These are phyloP conservation scores for Charina bottae DNA, from an alignment of 2,113 vertebrate species.

Conservation along the genomic window DNA sequence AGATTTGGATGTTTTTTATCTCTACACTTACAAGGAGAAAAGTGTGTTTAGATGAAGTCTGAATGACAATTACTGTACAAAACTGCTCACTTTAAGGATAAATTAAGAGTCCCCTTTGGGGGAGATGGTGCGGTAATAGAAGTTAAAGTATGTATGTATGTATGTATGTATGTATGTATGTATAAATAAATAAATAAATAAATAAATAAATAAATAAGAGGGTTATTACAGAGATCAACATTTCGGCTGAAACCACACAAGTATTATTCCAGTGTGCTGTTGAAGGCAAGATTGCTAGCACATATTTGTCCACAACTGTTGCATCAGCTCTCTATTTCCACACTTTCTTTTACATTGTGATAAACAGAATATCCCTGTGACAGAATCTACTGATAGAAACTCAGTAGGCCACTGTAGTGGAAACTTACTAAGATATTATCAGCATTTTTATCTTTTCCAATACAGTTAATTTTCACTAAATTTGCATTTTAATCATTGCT, in stretches of 20 bases:
- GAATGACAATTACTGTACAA: constrained; percentile 33
- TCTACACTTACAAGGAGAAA: constrained; percentile 49
- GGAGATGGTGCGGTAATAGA: no score
- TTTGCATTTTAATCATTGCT: constrained; percentile 34
- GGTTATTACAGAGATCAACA: constrained; percentile 14
- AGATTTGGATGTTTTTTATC: constrained; percentile 21
- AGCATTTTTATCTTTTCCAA: constrained; percentile 33
- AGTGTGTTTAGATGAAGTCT: constrained; percentile 31
- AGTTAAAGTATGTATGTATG: no score
- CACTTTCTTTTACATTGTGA: neutral
- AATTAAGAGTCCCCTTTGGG: no score
- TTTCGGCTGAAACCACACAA: neutral
- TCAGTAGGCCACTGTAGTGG: neutral
- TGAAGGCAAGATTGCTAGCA: neutral
- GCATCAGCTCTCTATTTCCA: constrained; percentile 33
- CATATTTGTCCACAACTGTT: neutral
- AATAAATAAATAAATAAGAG: no score
- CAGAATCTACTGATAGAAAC: constrained; percentile 5
- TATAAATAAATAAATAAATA: no score
- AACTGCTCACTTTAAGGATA: constrained; percentile 12
- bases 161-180: no score
- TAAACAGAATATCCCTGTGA: constrained; percentile 13
- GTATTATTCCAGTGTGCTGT: neutral
- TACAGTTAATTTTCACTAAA: constrained; percentile 30
- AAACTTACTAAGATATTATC: neutral